Conservation (phyloP, 2,113 vertebrate species). For the Poicephalus meyeri region DNA sequence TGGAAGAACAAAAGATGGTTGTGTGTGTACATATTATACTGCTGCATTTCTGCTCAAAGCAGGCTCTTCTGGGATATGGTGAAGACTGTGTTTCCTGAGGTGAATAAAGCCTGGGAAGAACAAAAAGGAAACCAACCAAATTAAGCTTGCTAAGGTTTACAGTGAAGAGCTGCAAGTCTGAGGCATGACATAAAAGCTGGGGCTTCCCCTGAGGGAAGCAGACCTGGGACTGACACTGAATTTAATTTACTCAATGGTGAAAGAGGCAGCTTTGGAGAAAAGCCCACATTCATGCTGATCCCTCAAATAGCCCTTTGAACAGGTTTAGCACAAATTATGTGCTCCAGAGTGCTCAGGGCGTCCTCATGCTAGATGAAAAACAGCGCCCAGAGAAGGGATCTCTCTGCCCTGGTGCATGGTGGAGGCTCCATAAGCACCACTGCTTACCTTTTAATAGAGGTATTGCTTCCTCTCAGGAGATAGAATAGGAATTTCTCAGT, state of each 20-base stretch:
- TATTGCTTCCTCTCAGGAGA: neutral
- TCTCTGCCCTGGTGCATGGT: neutral
- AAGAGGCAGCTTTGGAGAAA: constrained; percentile 24
- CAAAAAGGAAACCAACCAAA: constrained; percentile 17
- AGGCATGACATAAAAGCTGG: constrained; percentile 7
- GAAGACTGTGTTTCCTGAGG: neutral
- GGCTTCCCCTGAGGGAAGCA: constrained; percentile 11
- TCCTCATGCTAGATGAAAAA: neutral
- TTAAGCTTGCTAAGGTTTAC: constrained; percentile 25
- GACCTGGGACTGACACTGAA: constrained; percentile 12
- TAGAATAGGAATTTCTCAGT: neutral
- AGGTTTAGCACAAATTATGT: neutral
- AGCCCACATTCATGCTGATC: neutral
- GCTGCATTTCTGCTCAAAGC: neutral
- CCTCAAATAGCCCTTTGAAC: neutral
- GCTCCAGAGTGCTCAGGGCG: neutral
- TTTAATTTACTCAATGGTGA: constrained; percentile 32
- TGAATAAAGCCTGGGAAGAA: neutral
- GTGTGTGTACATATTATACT: neutral
- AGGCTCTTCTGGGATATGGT: neutral
- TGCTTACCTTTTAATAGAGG: neutral
- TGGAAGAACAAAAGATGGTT: neutral
- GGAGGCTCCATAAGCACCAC: neutral
- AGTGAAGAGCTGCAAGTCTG: neutral
- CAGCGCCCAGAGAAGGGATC: neutral